Base-by-base conservation (phyloP, 37 sponge, comb jelly and placozoan genomes). In the Agelas oroides region DNA sequence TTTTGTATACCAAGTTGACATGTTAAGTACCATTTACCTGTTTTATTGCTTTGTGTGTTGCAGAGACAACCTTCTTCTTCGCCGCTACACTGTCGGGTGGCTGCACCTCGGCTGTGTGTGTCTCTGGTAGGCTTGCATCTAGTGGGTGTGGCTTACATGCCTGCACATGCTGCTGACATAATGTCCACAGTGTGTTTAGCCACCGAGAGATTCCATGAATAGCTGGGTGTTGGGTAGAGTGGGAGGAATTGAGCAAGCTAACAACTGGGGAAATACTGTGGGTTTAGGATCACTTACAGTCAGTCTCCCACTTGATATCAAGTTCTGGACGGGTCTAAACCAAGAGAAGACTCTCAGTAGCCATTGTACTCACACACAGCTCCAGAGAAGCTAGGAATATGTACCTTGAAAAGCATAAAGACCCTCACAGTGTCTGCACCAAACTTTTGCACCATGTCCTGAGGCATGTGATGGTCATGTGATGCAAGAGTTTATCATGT, bases 361-460 rank as follows among this genome's bases (percentile, higher is more conserved):
- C 8, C 46, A 46, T 46, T 8, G 3, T 8, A 46, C 46, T 46
- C 46, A 46, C 46, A 8, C 8, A 8, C 6, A 46, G 32, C 33
- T 65, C 56, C n/a, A n/a, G n/a, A n/a, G n/a, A n/a, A n/a, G n/a
- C n/a, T n/a, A n/a, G n/a, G n/a, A n/a, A n/a, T n/a, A 39, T 25
- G 16, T 30, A 87, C 92, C 83, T 87, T 94, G 82, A 87, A 91
- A 27, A 95, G 71, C 69, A 88, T 71, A 63, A 85, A 95, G 54
- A 95, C 60, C 3, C 95, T 52, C 24, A 95, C 91, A 37, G 88
- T 79, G 46, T 95, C 95, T 28, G 86, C 92, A 61, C 95, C 95
- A 84, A 81, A 88, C 69, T 83, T 24, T 25, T 53, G 53, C 13
- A 94, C 78, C 24, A 91, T 69, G 35, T 79, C 95, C 85, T 92